phyloP scores from a whole-genome alignment of 2,888 invertebrate genomes.

The Polydrusus pterygomalis region DNA sequence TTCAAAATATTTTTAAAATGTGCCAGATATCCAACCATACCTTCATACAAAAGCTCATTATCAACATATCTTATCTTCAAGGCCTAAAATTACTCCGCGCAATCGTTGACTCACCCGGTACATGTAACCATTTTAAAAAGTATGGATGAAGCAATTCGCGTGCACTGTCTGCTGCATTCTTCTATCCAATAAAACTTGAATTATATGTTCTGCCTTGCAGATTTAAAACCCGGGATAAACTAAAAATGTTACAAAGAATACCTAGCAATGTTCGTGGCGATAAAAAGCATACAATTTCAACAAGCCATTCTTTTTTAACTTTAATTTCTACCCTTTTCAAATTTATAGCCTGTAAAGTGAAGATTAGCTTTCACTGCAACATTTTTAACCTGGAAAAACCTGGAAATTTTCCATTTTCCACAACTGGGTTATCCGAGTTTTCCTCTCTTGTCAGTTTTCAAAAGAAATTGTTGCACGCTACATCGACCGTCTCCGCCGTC shows the following conservation, averaged over 20 bases:
- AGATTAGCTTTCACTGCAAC: constrained; percentile 26
- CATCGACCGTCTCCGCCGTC: neutral
- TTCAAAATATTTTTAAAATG: too few species aligned
- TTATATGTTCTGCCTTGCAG: neutral
- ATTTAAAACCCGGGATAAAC: neutral
- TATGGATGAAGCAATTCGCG: too few species aligned
- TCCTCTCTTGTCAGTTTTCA: neutral
- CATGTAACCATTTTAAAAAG: too few species aligned
- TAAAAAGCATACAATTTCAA: neutral
- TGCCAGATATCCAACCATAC: too few species aligned
- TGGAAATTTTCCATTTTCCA: neutral
- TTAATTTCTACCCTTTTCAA: constrained; percentile 1
- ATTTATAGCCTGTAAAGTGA: constrained; percentile 25
- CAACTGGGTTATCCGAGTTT: constrained; percentile 4
- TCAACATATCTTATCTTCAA: too few species aligned
- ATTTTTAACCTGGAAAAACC: constrained; percentile 3
- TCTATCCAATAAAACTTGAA: neutral
- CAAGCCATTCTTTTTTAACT: neutral
- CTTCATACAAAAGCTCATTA: too few species aligned
- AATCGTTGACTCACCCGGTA: too few species aligned
- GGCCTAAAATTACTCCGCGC: too few species aligned
- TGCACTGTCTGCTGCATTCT: too few species aligned
- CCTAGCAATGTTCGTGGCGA: neutral
- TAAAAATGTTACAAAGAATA: neutral
- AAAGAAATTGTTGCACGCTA: constrained; percentile 1